Percentiles rank a stretch among this genome's conserved stretches.
phyloP scores from a whole-genome alignment of 2,797 vertebrate genomes.

The Denticeps clupeoides region DNA sequence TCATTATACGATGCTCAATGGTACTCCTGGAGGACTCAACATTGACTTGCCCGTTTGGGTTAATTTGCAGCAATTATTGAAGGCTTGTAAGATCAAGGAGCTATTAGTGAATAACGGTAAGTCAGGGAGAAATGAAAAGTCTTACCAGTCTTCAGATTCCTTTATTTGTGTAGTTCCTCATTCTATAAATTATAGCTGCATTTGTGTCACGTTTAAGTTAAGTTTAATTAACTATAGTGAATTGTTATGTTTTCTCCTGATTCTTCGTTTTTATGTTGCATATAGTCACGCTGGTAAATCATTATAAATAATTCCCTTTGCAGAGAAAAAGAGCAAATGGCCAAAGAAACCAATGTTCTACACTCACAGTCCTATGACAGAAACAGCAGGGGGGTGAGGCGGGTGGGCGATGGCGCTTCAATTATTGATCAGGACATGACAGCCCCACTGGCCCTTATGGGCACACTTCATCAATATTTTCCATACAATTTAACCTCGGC shows the following conservation, averaged over 20 bases:
- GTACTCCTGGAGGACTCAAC: background rate
- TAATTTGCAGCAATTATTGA: constrained; percentile 34
- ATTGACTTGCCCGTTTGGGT: background rate
- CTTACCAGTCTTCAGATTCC: no score
- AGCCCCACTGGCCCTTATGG: constrained; percentile 36
- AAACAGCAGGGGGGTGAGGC: constrained; percentile 3
- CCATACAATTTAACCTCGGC: constrained; percentile 56
- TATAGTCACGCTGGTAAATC: no score
- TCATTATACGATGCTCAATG: background rate
- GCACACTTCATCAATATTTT: constrained; percentile 56
- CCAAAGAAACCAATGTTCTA: constrained; percentile 29
- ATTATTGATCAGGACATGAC: constrained; percentile 57
- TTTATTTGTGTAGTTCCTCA: no score
- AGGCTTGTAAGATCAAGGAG: constrained; percentile 27
- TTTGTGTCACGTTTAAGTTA: no score
- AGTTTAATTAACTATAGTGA: no score
- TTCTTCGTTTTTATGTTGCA: constrained; percentile 18
- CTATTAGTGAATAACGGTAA: constrained; percentile 33
- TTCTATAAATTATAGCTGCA: no score
- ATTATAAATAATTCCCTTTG: no score
- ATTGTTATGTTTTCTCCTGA: constrained; percentile 10
- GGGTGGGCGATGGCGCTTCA: constrained; percentile 43
- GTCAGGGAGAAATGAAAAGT: background rate
- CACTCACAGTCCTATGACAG: background rate
- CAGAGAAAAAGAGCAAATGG: no score